phyloP scores from a whole-genome alignment of 2,888 invertebrate genomes.

The Dioctria rufipes region DNA sequence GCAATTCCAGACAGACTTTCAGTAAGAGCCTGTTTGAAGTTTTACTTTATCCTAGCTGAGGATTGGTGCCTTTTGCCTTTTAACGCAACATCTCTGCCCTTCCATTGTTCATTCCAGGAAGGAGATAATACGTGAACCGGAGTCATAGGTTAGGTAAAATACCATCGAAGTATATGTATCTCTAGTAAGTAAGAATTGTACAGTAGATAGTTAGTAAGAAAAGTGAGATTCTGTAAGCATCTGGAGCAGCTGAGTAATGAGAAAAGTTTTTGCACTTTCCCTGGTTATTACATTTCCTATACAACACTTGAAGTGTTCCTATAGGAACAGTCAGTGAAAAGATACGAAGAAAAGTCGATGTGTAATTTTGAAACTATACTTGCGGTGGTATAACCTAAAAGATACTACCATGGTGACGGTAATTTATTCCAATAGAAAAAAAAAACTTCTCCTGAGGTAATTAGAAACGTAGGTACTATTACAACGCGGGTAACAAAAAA shows the following conservation, averaged over 20 bases:
- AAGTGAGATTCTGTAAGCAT: slow-evolving; percentile 36
- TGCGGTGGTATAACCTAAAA: slow-evolving; percentile 1
- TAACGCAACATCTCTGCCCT: slow-evolving; percentile 36
- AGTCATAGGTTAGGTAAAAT: background rate
- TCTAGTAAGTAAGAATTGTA: slow-evolving; percentile 13
- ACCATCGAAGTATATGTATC: slow-evolving; percentile 15
- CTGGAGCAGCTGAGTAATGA: slow-evolving; percentile 51
- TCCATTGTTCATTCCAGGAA: background rate
- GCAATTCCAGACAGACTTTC: background rate
- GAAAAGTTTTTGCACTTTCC: slow-evolving; percentile 45
- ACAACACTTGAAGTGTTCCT: too few relatives aligned
- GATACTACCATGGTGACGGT: slow-evolving; percentile 19
- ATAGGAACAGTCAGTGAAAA: background rate
- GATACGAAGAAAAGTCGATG: background rate
- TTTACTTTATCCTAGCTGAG: slow-evolving; percentile 22
- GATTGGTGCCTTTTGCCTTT: slow-evolving; percentile 18
- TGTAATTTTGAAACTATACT: background rate
- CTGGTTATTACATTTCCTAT: slow-evolving; percentile 21
- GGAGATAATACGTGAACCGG: slow-evolving; percentile 16
- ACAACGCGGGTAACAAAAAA: background rate
- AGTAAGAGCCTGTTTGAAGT: slow-evolving; percentile 19
- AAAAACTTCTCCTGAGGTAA: background rate
- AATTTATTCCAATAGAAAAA: slow-evolving; percentile 10
- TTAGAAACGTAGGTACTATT: background rate
- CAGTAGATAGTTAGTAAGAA: slow-evolving; percentile 15